Base-by-base conservation (phyloP, 2,113 vertebrate genomes). In the Hucho hucho region DNA sequence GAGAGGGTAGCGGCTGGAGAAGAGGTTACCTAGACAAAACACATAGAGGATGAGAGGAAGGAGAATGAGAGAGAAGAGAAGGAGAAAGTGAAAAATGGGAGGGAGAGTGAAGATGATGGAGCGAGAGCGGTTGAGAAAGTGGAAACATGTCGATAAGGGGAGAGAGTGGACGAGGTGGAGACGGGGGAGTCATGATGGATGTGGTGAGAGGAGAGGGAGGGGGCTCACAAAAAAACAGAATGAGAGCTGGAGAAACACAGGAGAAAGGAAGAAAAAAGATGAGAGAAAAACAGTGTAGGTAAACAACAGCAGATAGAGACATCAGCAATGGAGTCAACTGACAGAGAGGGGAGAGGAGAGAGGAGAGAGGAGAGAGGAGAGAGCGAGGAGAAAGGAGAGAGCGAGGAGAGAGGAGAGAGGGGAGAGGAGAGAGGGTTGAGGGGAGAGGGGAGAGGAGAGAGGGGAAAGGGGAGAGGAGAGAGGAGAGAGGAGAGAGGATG, bases 71-170 rank as follows among this genome's bases (percentile, higher is more conserved):
- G 37, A 43, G 9, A 12, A 11, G 37, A 43, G 37, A 43, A 77
- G 22, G 75, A 83, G 84, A 24, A 59, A 58, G 58, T 64, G 56
- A 69, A 61, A 29, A 25, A 46, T 43, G 72, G 85, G 83, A 86
- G 78, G 78, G 84, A 72, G 83, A 81, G 80, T 81, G 89, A 90
- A 89, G 89, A 88, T 92, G 91, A 92, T 90, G 91, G 89, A 93
- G 90, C 43, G 89, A 85, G 89, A 87, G 86, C 87, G 83, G 77
- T 88, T 88, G 87, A 87, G 90, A 91, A 91, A 92, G 91, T 92
- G 91, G 90, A 92, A 92, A 91, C 90, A 91, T 92, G 90, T 92
- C 90, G 85, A 92, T 92, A 91, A 91, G 87, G 85, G 79, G 82
- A 79, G 86, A 53, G 82, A 91, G 87, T 74, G 84, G 90, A 90